Base-by-base conservation (phyloP, 2,797 vertebrate species). In the Rhinichthys osculus region DNA sequence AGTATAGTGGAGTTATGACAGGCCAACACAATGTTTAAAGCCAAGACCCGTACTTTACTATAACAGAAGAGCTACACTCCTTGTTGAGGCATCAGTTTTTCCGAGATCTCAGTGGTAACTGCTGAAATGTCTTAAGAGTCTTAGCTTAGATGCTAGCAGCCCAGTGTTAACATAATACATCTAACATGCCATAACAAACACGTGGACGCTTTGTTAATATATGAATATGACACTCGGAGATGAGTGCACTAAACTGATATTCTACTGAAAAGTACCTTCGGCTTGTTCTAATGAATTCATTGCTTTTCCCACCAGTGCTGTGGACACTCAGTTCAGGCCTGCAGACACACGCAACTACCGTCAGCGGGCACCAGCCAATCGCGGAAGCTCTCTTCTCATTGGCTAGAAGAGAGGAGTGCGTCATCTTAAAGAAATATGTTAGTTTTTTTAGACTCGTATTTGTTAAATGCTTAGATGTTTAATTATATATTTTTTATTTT, bases 281-380 rank as follows among this genome's bases (percentile, higher is more conserved):
- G 98, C 98, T 95, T 99, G 98, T 90, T 99, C 98, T 93, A 99
- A 91, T 1, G 98, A 99, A 90, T 98, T 99, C 98, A 99, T 98
- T 85, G 93, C 94, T 92, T 16, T 72, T 27, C 62, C 66, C 71
- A 77, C 11, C 79, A 77, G 73, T 71, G 82, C 69, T 86, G 50
- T 50, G 82, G 21, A 87, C 77, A 83, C 35, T 86, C 42, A 40
- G 82, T 35, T 69, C 69, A 44, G 10, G 88, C 87, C 86, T 81
- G 64, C 80, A 47, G 40, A 67, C 19, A 74, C 84, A 76, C 78
- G 44, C 73, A 66, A 73, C 59, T 59, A 23, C 71, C 57, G 52
- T 71, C 70, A 74, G 77, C 44, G 64, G 42, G 52, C 82, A 80
- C 38, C 52, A 80, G 77, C 59, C 74, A 69, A 86, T 85, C 73